Conservation (phyloP, 2,888 invertebrate species). For the Ichneumoninae sp. region DNA sequence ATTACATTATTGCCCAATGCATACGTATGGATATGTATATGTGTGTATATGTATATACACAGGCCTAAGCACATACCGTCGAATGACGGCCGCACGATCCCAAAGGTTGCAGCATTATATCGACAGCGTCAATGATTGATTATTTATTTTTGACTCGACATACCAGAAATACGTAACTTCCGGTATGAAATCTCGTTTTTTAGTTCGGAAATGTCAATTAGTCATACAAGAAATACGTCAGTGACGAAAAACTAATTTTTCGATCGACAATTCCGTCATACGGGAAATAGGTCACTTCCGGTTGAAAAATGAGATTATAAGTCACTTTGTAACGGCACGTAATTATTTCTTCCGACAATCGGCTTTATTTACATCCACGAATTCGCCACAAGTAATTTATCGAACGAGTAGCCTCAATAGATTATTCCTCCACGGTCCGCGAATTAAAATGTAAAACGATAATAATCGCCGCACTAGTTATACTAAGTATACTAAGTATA, state of each 20-base stretch:
- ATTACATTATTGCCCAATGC: slow-evolving; percentile 68
- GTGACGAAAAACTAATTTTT: too few relatives aligned
- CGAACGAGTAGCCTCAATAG: not conserved
- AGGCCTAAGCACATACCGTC: not conserved
- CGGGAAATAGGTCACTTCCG: too few relatives aligned
- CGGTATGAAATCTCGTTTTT: too few relatives aligned
- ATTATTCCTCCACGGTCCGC: not conserved
- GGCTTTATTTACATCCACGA: not conserved
- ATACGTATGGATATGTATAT: not conserved
- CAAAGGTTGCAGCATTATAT: not conserved
- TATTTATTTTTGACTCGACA: not conserved
- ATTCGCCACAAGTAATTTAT: not conserved
- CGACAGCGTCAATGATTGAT: not conserved
- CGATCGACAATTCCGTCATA: too few relatives aligned
- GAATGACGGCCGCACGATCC: not conserved
- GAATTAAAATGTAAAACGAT: slow-evolving; percentile 3
- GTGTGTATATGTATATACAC: not conserved
- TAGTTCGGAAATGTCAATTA: too few relatives aligned
- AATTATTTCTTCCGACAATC: too few relatives aligned
- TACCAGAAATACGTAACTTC: not conserved
- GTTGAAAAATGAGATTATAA: too few relatives aligned
- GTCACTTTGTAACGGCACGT: too few relatives aligned
- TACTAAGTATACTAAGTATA: too few relatives aligned
- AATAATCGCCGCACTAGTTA: not conserved
- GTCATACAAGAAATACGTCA: too few relatives aligned